Evolutionary conservation across 2,888 invertebrate genomes (phyloP).

Genomic region (Eristalinus sepulchralis): DNA sequence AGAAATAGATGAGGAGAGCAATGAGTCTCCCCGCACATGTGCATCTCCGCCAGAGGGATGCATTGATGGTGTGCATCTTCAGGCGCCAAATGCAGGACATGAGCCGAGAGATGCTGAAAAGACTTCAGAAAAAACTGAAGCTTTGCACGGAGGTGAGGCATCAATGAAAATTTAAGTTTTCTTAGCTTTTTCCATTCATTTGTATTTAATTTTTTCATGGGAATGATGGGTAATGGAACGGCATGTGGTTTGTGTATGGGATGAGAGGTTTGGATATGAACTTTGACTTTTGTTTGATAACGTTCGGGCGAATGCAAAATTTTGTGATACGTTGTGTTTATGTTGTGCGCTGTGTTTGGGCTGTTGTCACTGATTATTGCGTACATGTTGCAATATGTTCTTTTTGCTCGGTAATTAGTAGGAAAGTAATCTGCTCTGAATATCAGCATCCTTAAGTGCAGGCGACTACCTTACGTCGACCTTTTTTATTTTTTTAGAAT

Average conservation of each 20-base stretch:
- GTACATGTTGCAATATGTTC: not conserved
- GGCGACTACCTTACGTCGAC: too few species aligned
- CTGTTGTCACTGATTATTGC: too few species aligned
- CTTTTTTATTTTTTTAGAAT: too few species aligned
- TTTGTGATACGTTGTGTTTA: too few species aligned
- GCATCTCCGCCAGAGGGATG: not conserved
- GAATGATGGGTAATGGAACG: constrained; percentile 4
- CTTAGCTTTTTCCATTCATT: not conserved
- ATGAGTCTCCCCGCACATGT: not conserved
- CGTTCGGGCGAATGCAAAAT: not conserved
- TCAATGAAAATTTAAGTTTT: constrained; percentile 17
- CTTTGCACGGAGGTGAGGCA: constrained; percentile 31
- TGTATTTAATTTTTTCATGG: not conserved
- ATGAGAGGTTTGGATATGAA: not conserved
- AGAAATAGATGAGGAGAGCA: constrained; percentile 48
- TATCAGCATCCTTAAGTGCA: too few species aligned
- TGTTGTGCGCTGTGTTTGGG: too few species aligned
- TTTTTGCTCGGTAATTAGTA: too few species aligned
- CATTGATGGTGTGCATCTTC: not conserved
- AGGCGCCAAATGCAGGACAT: not conserved
- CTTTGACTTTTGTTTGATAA: not conserved
- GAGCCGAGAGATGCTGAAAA: constrained; percentile 17
- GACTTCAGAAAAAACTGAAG: not conserved
- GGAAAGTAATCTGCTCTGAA: too few species aligned
- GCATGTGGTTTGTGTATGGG: constrained; percentile 28